phyloP scores from a whole-genome alignment of 2,113 vertebrate species.

The Syngnathus scovelli region DNA sequence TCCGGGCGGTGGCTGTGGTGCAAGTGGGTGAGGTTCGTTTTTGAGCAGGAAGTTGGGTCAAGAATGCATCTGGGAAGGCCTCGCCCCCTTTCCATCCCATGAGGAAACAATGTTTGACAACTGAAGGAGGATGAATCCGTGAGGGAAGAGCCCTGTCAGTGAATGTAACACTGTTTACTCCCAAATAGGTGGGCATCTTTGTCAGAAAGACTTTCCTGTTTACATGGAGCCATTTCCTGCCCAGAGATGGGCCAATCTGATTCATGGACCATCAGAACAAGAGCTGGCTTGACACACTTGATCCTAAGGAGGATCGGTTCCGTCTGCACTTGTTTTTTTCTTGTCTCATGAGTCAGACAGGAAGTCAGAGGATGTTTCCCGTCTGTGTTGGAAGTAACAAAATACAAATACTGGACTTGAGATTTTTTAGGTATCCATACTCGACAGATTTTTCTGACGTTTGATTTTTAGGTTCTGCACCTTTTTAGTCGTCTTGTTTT shows the following conservation, averaged over 20 bases:
- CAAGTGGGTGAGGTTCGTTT: slow-evolving; percentile 32
- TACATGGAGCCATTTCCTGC: slow-evolving; percentile 59
- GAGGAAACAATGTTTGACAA: slow-evolving; percentile 49
- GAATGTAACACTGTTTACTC: background rate
- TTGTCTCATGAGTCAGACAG: background rate
- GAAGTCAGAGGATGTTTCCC: background rate
- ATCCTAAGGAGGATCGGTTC: slow-evolving; percentile 5
- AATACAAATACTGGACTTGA: background rate
- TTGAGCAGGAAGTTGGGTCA: slow-evolving; percentile 49
- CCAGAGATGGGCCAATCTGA: slow-evolving; percentile 15
- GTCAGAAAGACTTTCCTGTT: slow-evolving; percentile 60
- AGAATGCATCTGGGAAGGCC: slow-evolving; percentile 21
- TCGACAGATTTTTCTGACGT: background rate
- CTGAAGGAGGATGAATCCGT: slow-evolving; percentile 19
- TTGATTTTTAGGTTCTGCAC: background rate
- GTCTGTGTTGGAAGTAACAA: background rate
- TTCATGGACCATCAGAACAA: slow-evolving; percentile 24
- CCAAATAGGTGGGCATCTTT: slow-evolving; percentile 12
- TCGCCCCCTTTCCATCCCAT: slow-evolving; percentile 6
- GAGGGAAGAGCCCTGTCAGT: slow-evolving; percentile 15
- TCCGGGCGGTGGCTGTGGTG: slow-evolving; percentile 31
- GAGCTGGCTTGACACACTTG: slow-evolving; percentile 1
- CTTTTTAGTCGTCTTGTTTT: background rate
- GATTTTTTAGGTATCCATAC: background rate
- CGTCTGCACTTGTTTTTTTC: slow-evolving; percentile 2